Conservation (phyloP, 2,113 vertebrate species). For the Bubo blakistoni region DNA sequence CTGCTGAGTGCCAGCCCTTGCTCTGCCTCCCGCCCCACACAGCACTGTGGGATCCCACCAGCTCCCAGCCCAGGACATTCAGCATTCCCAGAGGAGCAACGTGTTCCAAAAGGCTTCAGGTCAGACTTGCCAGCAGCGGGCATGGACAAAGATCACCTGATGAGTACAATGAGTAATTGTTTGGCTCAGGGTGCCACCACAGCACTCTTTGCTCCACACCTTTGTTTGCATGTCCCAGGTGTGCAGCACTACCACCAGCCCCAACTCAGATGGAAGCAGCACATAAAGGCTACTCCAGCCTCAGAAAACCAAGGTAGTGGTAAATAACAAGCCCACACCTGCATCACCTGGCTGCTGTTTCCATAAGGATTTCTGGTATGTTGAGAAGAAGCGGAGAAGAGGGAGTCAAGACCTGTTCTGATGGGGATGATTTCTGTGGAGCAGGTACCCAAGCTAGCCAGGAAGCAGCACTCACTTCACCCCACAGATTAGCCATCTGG, state of each 20-base stretch:
- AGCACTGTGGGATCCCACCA: background rate
- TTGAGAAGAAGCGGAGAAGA: background rate
- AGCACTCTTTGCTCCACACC: background rate
- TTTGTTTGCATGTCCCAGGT: constrained; percentile 34
- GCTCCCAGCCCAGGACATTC: background rate
- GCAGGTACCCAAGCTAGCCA: background rate
- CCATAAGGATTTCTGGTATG: background rate
- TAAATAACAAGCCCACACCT: background rate
- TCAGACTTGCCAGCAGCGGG: background rate
- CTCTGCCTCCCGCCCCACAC: background rate
- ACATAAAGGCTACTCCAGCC: background rate
- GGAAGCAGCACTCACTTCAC: background rate
- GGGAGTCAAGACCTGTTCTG: background rate
- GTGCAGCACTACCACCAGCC: background rate
- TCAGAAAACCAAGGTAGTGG: background rate
- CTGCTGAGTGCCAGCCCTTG: background rate
- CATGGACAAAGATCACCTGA: background rate
- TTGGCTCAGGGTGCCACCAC: background rate
- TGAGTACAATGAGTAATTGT: constrained; percentile 26
- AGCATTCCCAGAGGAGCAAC: background rate
- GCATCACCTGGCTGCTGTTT: background rate
- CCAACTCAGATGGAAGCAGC: background rate
- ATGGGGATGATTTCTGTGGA: background rate
- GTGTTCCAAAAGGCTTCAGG: background rate
- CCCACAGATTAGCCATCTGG: background rate